Percentiles rank a stretch among this genome's conserved stretches.
phyloP scores from a whole-genome alignment of 1,140 invertebrate genomes.

The Heliconius hermathena region DNA sequence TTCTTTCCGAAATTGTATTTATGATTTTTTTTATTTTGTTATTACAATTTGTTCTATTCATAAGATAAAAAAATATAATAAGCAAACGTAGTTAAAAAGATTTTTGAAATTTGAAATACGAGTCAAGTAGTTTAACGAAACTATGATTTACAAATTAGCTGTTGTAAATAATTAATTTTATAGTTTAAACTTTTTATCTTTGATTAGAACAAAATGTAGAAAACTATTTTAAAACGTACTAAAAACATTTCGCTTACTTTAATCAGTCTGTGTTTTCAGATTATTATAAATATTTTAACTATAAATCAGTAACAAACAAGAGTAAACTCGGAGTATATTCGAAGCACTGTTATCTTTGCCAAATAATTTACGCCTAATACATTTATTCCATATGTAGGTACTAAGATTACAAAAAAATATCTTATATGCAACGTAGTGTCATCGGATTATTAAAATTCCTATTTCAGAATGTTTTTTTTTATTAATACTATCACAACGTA shows the following conservation, averaged over 20 bases:
- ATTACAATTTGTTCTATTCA: constrained; percentile 6
- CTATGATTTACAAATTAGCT: too few species aligned
- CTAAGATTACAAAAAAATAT: not conserved
- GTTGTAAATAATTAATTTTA: not conserved
- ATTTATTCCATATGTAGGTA: not conserved
- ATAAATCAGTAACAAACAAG: not conserved
- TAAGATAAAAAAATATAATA: not conserved
- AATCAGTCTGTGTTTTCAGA: constrained; percentile 6
- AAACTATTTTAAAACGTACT: not conserved
- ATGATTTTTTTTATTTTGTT: not conserved
- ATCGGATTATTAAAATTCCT: not conserved
- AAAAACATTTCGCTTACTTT: not conserved
- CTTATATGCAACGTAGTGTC: not conserved
- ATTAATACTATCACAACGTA: not conserved
- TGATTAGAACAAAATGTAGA: constrained; percentile 12
- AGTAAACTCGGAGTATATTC: too few species aligned
- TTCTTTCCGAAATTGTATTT: constrained; percentile 10
- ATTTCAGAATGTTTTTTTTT: not conserved
- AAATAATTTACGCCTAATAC: not conserved
- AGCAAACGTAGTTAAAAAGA: not conserved
- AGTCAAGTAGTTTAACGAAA: not conserved
- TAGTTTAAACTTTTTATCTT: not conserved
- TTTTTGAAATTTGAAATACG: too few species aligned
- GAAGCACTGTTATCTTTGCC: not conserved
- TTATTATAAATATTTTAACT: not conserved